These are phyloP conservation scores for Acestrorhynchus altus DNA, from an alignment of 2,797 vertebrate species.

Conservation along the genomic window DNA sequence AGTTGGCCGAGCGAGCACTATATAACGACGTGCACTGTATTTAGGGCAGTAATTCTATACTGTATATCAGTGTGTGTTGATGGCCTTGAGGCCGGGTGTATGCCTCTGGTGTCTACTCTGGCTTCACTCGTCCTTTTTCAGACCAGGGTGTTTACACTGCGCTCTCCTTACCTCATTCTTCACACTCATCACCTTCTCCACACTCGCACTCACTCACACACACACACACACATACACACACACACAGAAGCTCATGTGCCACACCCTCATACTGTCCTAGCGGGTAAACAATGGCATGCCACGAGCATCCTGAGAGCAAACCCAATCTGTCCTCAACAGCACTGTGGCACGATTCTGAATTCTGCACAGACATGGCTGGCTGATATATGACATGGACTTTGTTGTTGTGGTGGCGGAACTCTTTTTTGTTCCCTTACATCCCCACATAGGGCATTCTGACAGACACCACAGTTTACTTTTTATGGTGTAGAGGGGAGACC, in stretches of 20 bases:
- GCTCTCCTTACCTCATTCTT: slow-evolving; percentile 43
- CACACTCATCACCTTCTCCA: slow-evolving; percentile 49
- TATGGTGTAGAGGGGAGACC: neutral
- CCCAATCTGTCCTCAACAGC: slow-evolving; percentile 57
- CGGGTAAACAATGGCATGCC: slow-evolving; percentile 50
- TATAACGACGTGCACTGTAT: slow-evolving; percentile 45
- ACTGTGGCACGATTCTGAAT: slow-evolving; percentile 61
- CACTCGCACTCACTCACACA: no score
- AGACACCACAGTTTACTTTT: slow-evolving; percentile 33
- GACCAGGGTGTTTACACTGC: slow-evolving; percentile 39
- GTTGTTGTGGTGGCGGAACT: slow-evolving; percentile 38
- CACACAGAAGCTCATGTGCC: slow-evolving; percentile 8
- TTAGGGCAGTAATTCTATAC: slow-evolving; percentile 40
- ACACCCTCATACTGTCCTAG: slow-evolving; percentile 31
- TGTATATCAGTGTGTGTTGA: slow-evolving; percentile 33
- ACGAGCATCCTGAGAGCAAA: slow-evolving; percentile 66
- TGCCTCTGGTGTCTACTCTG: slow-evolving; percentile 24
- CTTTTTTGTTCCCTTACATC: slow-evolving; percentile 39
- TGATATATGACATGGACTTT: slow-evolving; percentile 28
- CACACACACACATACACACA: slow-evolving; percentile 35
- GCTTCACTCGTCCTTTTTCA: slow-evolving; percentile 16
- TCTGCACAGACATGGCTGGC: slow-evolving; percentile 20
- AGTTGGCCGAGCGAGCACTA: slow-evolving; percentile 19
- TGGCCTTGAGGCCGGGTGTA: slow-evolving; percentile 18
- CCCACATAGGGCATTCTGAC: slow-evolving; percentile 18